Conservation (phyloP, 2,888 invertebrate species). For the Operophtera brumata region DNA sequence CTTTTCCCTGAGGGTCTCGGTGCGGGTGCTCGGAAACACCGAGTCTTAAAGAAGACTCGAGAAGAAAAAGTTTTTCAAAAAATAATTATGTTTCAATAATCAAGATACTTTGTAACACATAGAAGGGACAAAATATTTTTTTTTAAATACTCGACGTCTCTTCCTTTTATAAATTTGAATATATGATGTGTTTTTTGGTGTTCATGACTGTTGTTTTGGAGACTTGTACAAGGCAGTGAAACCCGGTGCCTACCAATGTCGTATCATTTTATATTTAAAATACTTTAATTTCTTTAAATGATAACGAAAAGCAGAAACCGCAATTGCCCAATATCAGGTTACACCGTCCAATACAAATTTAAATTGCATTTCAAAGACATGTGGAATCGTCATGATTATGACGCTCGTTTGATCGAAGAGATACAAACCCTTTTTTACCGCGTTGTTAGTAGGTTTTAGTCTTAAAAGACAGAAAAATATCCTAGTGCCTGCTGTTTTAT, state of each 20-base stretch:
- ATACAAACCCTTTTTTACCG: constrained; percentile 12
- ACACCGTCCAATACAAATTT: constrained; percentile 8
- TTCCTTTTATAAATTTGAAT: background rate
- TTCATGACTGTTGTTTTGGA: background rate
- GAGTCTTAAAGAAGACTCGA: too few species aligned
- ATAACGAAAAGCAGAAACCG: background rate
- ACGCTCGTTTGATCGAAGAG: constrained; percentile 8
- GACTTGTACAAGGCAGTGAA: background rate
- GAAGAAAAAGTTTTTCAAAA: too few species aligned
- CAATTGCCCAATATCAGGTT: constrained; percentile 12
- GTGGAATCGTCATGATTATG: constrained; percentile 5
- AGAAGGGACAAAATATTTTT: too few species aligned
- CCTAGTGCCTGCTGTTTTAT: constrained; percentile 1
- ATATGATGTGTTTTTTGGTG: background rate
- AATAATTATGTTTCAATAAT: too few species aligned
- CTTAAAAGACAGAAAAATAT: background rate
- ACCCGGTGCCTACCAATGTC: background rate
- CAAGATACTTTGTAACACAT: too few species aligned
- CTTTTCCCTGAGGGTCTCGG: too few species aligned
- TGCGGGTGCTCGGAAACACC: too few species aligned
- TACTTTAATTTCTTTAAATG: background rate
- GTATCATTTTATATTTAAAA: background rate
- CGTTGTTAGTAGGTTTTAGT: constrained; percentile 1
- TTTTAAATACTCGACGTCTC: too few species aligned
- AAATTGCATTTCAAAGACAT: constrained; percentile 14